phyloP scores from a whole-genome alignment of 92 coral and sea anemone genomes.

The Umimayanthus kanabou region DNA sequence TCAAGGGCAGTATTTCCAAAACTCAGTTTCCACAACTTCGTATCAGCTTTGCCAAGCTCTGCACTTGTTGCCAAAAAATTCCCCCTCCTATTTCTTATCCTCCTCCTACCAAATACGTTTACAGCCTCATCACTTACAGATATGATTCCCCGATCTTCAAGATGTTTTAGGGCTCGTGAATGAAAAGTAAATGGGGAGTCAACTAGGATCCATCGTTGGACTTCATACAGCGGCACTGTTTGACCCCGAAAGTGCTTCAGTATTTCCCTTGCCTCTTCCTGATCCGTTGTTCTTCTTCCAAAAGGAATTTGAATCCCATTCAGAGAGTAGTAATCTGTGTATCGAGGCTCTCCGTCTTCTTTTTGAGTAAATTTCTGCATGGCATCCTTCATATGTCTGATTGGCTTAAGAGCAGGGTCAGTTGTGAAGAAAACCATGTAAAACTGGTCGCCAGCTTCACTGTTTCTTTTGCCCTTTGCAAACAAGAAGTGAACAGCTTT shows the following conservation, averaged over 20 bases:
- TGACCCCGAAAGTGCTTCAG: background rate
- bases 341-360: background rate
- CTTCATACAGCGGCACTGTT: background rate
- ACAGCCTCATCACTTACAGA: background rate
- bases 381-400: background rate
- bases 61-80: background rate
- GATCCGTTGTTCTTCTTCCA: background rate
- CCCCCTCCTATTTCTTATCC: background rate
- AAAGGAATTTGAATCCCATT: slow-evolving; percentile 22
- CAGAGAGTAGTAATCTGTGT: background rate
- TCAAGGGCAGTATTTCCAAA: background rate
- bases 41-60: background rate
- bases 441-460: background rate
- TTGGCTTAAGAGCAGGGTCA: background rate
- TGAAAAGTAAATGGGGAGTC: slow-evolving; percentile 2
- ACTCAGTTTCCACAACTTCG: slow-evolving; percentile 5
- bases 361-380: background rate
- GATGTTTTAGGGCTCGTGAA: background rate
- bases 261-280: slow-evolving; percentile 1
- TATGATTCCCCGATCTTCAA: background rate
- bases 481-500: slow-evolving; percentile 8
- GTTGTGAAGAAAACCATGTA: slow-evolving; percentile 30
- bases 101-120: background rate
- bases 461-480: background rate
- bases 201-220: background rate